These are phyloP conservation scores for Drosophila bifasciata DNA, from an alignment of 1,140 invertebrate genomes.

Conservation along the genomic window DNA sequence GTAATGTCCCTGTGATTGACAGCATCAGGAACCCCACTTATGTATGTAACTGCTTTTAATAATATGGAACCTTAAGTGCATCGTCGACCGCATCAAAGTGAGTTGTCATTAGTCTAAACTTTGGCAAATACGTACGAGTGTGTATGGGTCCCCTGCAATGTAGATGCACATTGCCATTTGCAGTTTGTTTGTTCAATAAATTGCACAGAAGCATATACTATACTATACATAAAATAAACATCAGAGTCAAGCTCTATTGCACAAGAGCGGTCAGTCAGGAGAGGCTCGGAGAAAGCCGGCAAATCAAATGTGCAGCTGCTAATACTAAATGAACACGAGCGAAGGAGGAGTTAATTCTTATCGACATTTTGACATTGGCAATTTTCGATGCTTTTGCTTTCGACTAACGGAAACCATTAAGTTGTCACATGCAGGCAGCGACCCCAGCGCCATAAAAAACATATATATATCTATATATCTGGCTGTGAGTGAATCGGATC, in stretches of 20 bases:
- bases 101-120: slow-evolving; percentile 39
- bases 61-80: slow-evolving; percentile 17
- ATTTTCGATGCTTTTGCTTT: slow-evolving; percentile 80
- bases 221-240: slow-evolving; percentile 79
- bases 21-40: too few relatives aligned
- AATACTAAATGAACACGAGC: slow-evolving; percentile 79
- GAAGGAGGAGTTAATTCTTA: slow-evolving; percentile 78
- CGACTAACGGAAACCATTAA: slow-evolving; percentile 78
- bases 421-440: slow-evolving; percentile 69
- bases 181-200: slow-evolving; percentile 68
- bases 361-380: slow-evolving; percentile 80
- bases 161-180: slow-evolving; percentile 30
- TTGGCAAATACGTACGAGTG: slow-evolving; percentile 41
- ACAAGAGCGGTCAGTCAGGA: too few relatives aligned
- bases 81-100: slow-evolving; percentile 46
- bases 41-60: not conserved
- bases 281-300: slow-evolving; percentile 8
- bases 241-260: not conserved
- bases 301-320: slow-evolving; percentile 77
- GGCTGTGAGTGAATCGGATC: slow-evolving; percentile 23
- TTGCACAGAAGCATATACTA: slow-evolving; percentile 53
- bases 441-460: slow-evolving; percentile 33
- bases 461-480: slow-evolving; percentile 36
- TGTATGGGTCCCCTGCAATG: slow-evolving; percentile 1
- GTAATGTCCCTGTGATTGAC: too few relatives aligned